These are phyloP conservation scores for Bilobella aurantiaca DNA, from an alignment of 1,140 invertebrate genomes.

Conservation along the genomic window DNA sequence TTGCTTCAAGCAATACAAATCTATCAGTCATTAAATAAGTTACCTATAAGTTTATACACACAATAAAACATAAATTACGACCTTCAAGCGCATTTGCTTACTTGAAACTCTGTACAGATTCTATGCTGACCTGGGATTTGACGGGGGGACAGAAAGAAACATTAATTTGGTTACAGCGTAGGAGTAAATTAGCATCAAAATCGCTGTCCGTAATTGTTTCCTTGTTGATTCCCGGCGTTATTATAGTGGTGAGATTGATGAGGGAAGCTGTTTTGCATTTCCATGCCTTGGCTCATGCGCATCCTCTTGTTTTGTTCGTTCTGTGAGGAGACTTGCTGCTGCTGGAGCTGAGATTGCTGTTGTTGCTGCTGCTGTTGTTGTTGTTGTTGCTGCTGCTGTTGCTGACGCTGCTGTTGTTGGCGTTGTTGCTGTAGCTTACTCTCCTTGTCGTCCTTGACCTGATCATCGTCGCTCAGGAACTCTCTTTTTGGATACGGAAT, in stretches of 20 bases:
- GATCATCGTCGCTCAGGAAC: conserved; percentile 94
- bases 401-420: background rate
- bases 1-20: too few relatives aligned
- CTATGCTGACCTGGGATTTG: too few relatives aligned
- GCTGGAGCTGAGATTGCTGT: background rate
- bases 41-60: background rate
- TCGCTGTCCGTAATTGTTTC: conserved; percentile 1
- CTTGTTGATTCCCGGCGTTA: background rate
- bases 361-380: background rate
- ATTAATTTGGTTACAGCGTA: background rate
- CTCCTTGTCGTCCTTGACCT: conserved; percentile 74
- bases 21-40: background rate
- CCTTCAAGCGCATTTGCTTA: too few relatives aligned
- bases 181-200: background rate
- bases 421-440: conserved; percentile 40
- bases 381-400: background rate
- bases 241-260: background rate
- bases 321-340: background rate
- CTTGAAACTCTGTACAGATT: too few relatives aligned
- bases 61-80: background rate
- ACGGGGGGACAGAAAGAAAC: too few relatives aligned
- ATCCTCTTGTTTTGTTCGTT: conserved; percentile 34
- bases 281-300: conserved; percentile 22
- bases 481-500: conserved; percentile 98
- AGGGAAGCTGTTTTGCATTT: background rate